Evolutionary conservation across 2,888 invertebrate genomes (phyloP).

Genomic region (Diplazon laetatorius): DNA sequence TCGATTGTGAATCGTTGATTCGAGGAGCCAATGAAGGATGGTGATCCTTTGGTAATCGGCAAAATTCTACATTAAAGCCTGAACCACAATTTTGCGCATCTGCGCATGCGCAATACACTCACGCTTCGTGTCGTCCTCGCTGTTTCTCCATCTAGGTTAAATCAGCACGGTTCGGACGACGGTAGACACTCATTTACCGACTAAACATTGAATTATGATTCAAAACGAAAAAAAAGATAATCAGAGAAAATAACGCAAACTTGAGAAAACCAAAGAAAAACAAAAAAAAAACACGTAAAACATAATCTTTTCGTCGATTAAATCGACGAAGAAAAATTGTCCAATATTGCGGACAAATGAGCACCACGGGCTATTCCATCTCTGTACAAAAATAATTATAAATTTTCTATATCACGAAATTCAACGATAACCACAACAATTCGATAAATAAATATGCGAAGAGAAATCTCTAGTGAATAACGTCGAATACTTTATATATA

Average conservation of each 20-base stretch:
- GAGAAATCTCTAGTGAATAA: slow-evolving; percentile 7
- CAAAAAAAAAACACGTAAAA: too few species aligned
- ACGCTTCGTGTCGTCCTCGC: slow-evolving; percentile 42
- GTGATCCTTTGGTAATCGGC: slow-evolving; percentile 30
- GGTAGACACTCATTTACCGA: slow-evolving; percentile 58
- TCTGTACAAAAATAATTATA: slow-evolving; percentile 77
- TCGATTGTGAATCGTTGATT: slow-evolving; percentile 27
- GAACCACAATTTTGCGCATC: slow-evolving; percentile 74
- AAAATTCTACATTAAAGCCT: slow-evolving; percentile 74
- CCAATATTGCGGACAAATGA: slow-evolving; percentile 12
- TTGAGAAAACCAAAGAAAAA: not conserved
- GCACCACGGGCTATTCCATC: slow-evolving; percentile 15
- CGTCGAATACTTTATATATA: too few species aligned
- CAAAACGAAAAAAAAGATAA: slow-evolving; percentile 12
- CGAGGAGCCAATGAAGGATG: slow-evolving; percentile 44
- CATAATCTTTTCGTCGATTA: slow-evolving; percentile 32
- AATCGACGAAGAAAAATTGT: slow-evolving; percentile 33
- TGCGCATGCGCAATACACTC: slow-evolving; percentile 64
- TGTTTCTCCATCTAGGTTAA: slow-evolving; percentile 27
- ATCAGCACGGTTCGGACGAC: slow-evolving; percentile 41
- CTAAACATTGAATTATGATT: slow-evolving; percentile 41
- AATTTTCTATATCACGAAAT: slow-evolving; percentile 72
- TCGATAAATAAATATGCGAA: slow-evolving; percentile 45
- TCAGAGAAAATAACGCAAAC: slow-evolving; percentile 30
- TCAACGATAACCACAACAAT: slow-evolving; percentile 65